These are phyloP conservation scores for Galaxias olidus DNA, from an alignment of 2,797 vertebrate species.

Conservation along the genomic window DNA sequence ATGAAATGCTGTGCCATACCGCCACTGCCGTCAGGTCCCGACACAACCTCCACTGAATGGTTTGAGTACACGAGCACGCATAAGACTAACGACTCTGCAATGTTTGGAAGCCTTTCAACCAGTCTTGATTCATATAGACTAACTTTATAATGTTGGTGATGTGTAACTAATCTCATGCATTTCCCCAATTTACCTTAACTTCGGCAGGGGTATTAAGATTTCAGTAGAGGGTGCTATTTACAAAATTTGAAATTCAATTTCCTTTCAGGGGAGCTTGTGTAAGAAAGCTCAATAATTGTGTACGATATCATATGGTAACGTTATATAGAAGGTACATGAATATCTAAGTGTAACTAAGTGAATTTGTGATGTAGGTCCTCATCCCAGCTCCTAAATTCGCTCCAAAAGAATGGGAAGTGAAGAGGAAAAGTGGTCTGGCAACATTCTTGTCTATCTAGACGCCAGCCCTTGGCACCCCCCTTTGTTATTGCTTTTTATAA, in stretches of 20 bases:
- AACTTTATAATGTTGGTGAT: not conserved
- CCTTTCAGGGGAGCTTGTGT: not conserved
- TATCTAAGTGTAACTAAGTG: too few relatives aligned
- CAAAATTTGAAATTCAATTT: slow-evolving; percentile 29
- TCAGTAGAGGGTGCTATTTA: slow-evolving; percentile 57
- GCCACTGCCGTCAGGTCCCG: slow-evolving; percentile 20
- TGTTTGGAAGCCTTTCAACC: not conserved
- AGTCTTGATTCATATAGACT: not conserved
- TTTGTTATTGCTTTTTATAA: slow-evolving; percentile 33
- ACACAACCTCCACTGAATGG: slow-evolving; percentile 30
- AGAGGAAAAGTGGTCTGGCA: slow-evolving; percentile 8
- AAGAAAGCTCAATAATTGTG: not conserved
- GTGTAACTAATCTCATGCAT: too few relatives aligned
- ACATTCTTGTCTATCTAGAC: slow-evolving; percentile 41
- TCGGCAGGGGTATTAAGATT: not conserved
- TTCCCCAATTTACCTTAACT: too few relatives aligned
- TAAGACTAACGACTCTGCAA: not conserved
- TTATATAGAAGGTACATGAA: too few relatives aligned
- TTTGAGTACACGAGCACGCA: slow-evolving; percentile 16
- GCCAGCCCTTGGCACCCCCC: not conserved
- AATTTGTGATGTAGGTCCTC: too few relatives aligned
- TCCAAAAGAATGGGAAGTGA: not conserved
- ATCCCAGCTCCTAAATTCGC: too few relatives aligned
- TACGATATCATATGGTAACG: too few relatives aligned
- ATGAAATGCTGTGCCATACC: slow-evolving; percentile 16